Base-by-base conservation (phyloP, 2,113 vertebrate genomes). In the Myrmophylax atrothorax region DNA sequence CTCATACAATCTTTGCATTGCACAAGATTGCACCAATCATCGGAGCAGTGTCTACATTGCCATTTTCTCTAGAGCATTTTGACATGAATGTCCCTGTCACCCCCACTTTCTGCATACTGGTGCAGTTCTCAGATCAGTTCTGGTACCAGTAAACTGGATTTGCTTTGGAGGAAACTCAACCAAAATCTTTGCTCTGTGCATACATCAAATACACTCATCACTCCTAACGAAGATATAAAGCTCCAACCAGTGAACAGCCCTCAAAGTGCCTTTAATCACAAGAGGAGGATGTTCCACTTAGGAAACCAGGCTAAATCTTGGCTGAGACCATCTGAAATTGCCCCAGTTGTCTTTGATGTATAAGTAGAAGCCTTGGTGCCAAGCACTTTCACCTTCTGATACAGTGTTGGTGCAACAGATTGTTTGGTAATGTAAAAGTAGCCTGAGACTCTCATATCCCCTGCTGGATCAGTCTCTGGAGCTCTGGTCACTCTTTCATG, bases 41-140 rank as follows among this genome's bases (percentile, higher is more conserved):
- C 5, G 1, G 19, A 74, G 37, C 31, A 69, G 40, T 50, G 50
- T 74, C 50, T 80, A 42, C 3, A 5, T 1, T 47, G 29, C 66
- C n/a, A 42, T 50, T 92, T 70, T 46, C 49, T 88, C n/a, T 23
- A 73, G 14, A 92, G 72, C 37, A 44, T 70, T 90, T 92, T 66
- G 46, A 50, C 70, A 15, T 77, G 12, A 70, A 77, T 38, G 20
- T 55, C 38, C 46, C 40, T 73, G 37, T 73, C 92, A 93, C 29
- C 20, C 19, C 6, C 8, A 28, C 49, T 83, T 80, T 67, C 28
- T 88, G 55, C 55, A 67, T 42, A 7, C 12, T 28, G 3, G 12
- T 94, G 90, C 79, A 93, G 42, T 93, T 96, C 90, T 88, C 10
- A 6, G 37, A 90, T 75, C 46, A 77, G 95, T 90, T 94, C 66